Conservation (phyloP, 1,140 invertebrate species). For the Drosophila nigromelanica region DNA sequence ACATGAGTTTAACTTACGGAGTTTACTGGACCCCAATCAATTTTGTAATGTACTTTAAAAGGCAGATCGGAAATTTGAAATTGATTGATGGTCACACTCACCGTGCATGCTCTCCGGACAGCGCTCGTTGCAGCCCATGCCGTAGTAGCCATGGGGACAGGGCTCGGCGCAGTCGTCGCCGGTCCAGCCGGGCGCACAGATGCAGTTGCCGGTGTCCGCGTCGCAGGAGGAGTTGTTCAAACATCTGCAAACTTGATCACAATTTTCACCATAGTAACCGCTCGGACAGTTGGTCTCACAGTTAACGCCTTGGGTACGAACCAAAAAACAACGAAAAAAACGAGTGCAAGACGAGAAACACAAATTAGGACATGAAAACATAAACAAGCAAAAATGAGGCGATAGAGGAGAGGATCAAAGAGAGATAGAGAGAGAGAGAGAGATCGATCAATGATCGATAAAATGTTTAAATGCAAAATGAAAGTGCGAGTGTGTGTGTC, state of each 20-base stretch:
- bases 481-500: not conserved
- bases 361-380: conserved; percentile 57
- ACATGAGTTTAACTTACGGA: not conserved
- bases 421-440: too few relatives aligned
- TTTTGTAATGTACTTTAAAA: too few relatives aligned
- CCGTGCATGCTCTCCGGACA: conserved; percentile 89
- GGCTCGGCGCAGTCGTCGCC: conserved; percentile 90
- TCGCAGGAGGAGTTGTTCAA: conserved; percentile 94
- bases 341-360: conserved; percentile 67
- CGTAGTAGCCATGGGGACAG: conserved; percentile 92
- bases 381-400: not conserved
- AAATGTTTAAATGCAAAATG: too few relatives aligned
- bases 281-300: conserved; percentile 93
- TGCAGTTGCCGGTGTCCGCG: conserved; percentile 90
- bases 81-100: conserved; percentile 16
- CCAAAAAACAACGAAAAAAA: conserved; percentile 40
- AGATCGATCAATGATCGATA: not conserved
- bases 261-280: conserved; percentile 92
- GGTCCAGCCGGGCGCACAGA: conserved; percentile 93
- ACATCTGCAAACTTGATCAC: conserved; percentile 92
- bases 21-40: not conserved
- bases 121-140: conserved; percentile 91
- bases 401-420: too few relatives aligned
- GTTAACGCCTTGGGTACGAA: conserved; percentile 86
- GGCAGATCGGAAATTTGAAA: too few relatives aligned